Base-by-base conservation (phyloP, 2,113 vertebrate species). In the Alosa alosa region DNA sequence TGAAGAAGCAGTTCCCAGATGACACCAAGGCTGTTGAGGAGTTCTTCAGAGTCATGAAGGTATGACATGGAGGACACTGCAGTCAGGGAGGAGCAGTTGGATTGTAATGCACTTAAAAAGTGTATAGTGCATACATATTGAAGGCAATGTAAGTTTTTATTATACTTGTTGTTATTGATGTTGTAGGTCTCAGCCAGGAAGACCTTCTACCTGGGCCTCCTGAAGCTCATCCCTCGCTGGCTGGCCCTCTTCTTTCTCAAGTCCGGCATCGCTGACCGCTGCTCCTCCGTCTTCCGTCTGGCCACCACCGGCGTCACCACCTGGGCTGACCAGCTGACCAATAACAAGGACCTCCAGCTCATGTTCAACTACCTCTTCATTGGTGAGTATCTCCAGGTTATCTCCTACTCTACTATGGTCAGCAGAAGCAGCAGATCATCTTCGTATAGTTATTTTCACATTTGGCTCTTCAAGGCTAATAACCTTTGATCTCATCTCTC, bases 21-120 rank as follows among this genome's bases (percentile, higher is more conserved):
- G 96, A 97, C 82, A 91, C 87, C 0, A 90, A 84, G 44, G 96
- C 97, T 86, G 95, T 97, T 15, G 90, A 94, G 46, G 91, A 90
- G 4, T 97, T 96, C 93, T 96, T 97, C 90, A 93, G 86, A 83
- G 87, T 96, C 52, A 95, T 96, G 94, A 96, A 97, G 95, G 96
- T 96, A 78, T 36, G 31, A 3, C 13, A 41, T 15, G 11, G 25
- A 39, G 25, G 2, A 41, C 31, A 78, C 31, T 78, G 72, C 13
- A 17, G 72, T 39, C 72, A 39, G 2, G 72, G 72, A 41, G 36
- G 11, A 18, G 36, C 31, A 72, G 9, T 44, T 44, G 1, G 41
- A 44, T 44, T 18, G 0, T 4, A 10, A 1, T 89, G 97, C 6
- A 57, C 55, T 31, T 31, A 31, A 31, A 31, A 31, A 31, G 31